Percentiles rank a stretch among this genome's conserved stretches.
phyloP scores from a whole-genome alignment of 2,888 invertebrate species.

The Zygogramma bicolorata region DNA sequence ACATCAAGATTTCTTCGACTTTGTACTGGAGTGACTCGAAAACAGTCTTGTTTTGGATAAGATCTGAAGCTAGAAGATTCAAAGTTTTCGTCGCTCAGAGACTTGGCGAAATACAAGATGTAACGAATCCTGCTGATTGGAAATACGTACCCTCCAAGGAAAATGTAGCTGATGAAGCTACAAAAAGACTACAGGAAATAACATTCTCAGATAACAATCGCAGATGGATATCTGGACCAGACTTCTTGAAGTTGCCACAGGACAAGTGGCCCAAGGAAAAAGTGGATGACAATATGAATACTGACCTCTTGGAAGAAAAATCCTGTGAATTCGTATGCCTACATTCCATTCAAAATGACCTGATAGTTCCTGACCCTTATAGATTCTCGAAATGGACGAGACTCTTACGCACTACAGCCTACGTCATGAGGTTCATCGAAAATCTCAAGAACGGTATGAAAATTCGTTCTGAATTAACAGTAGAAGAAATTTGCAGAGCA shows the following conservation, averaged over 20 bases:
- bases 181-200: background rate
- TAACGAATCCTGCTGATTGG: background rate
- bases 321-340: background rate
- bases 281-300: background rate
- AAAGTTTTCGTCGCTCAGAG: background rate
- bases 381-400: constrained; percentile 9
- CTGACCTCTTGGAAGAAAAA: background rate
- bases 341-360: background rate
- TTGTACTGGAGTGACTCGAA: background rate
- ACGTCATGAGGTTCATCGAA: background rate
- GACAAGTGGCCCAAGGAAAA: background rate
- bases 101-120: background rate
- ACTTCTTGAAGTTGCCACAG: background rate
- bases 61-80: background rate
- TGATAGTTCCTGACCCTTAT: background rate
- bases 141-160: background rate
- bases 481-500: too few relatives aligned
- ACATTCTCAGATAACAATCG: background rate
- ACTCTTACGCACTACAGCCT: constrained; percentile 4
- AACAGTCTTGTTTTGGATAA: background rate
- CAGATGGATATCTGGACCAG: background rate
- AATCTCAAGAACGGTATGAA: too few relatives aligned
- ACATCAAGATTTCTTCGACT: background rate
- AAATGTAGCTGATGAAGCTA: background rate
- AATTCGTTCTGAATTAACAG: too few relatives aligned